A percentile compares a stretch with the other conserved stretches of the same genome.
Evolutionary conservation across 2,888 invertebrate genomes (phyloP).

Genomic region (Blastobasis lacticolella): DNA sequence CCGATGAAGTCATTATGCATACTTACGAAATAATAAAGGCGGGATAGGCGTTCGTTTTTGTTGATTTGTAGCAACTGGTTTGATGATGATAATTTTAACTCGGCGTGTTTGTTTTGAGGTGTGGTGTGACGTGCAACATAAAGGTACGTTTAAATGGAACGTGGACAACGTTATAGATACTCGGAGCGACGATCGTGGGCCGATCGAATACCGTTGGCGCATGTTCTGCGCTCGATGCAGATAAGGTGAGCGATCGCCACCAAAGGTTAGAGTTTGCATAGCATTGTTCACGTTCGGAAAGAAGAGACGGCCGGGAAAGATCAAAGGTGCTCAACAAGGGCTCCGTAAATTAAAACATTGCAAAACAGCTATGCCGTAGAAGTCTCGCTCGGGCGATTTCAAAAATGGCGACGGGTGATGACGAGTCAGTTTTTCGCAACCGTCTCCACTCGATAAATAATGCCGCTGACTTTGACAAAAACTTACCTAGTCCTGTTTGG

Average conservation of each 20-base stretch:
- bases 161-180: too few species aligned
- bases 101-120: too few species aligned
- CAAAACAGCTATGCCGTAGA: conserved; percentile 56
- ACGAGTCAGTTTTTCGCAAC: conserved; percentile 70
- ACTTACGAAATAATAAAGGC: conserved; percentile 42
- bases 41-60: conserved; percentile 14
- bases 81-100: conserved; percentile 9
- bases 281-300: conserved; percentile 29
- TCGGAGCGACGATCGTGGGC: too few species aligned
- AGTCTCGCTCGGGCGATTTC: conserved; percentile 58
- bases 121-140: too few species aligned
- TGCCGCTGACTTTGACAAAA: conserved; percentile 72
- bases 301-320: conserved; percentile 57
- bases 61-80: conserved; percentile 11
- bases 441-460: conserved; percentile 74
- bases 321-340: conserved; percentile 40
- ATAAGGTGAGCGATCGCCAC: too few species aligned
- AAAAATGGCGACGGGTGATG: conserved; percentile 66
- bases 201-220: too few species aligned
- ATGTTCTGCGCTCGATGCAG: too few species aligned
- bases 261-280: neutral
- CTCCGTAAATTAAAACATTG: conserved; percentile 68
- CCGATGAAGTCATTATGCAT: conserved; percentile 57
- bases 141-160: too few species aligned
- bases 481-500: conserved; percentile 72